Conservation (phyloP, 2,113 vertebrate species). For the Paedocypris sp. region DNA sequence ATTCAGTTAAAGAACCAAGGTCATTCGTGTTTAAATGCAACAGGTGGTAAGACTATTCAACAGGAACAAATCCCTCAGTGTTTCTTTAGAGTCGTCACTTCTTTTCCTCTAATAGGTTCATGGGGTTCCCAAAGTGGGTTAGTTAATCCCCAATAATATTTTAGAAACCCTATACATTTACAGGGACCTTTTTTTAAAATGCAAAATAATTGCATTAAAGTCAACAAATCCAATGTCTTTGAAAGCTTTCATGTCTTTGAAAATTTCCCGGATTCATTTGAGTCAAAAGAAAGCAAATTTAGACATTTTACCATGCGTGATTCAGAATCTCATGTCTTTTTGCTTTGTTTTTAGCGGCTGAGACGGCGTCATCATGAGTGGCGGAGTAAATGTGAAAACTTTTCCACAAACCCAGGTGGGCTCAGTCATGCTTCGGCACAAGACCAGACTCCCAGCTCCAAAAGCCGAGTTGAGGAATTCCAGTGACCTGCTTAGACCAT, state of each 20-base stretch:
- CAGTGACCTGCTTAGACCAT: slow-evolving; percentile 37
- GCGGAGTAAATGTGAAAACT: slow-evolving; percentile 54
- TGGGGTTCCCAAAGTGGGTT: not conserved
- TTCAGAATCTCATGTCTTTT: not conserved
- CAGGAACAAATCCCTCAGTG: not conserved
- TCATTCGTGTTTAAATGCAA: slow-evolving; percentile 2
- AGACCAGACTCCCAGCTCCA: slow-evolving; percentile 48
- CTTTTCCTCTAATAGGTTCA: not conserved
- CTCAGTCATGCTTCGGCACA: slow-evolving; percentile 55
- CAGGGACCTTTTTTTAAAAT: too few relatives aligned
- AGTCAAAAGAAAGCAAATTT: too few relatives aligned
- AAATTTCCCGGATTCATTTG: too few relatives aligned
- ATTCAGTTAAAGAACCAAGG: not conserved
- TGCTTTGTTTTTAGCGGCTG: slow-evolving; percentile 19
- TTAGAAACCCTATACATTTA: too few relatives aligned
- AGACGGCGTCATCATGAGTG: slow-evolving; percentile 51
- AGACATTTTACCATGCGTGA: too few relatives aligned
- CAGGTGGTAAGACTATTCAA: not conserved
- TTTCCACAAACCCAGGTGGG: slow-evolving; percentile 37
- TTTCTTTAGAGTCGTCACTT: not conserved
- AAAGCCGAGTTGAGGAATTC: slow-evolving; percentile 43
- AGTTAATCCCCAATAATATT: too few relatives aligned
- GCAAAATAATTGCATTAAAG: too few relatives aligned
- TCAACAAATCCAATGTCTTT: too few relatives aligned
- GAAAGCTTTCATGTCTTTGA: too few relatives aligned